These are phyloP conservation scores for Theristicus caerulescens DNA, from an alignment of 2,113 vertebrate species.

Conservation along the genomic window DNA sequence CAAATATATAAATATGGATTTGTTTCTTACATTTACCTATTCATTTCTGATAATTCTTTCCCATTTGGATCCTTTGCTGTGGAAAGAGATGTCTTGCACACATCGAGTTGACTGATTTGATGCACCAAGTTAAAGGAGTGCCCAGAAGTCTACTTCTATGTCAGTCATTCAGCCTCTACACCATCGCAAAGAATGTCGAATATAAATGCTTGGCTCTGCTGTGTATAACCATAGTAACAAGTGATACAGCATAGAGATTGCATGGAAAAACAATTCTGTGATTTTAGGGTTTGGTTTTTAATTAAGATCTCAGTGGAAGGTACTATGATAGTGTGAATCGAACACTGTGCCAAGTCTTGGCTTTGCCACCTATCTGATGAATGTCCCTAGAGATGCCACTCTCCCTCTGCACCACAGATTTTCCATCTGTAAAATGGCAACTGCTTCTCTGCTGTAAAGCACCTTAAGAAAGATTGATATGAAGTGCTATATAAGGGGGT, in stretches of 20 bases:
- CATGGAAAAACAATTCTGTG: background rate
- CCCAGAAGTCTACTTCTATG: background rate
- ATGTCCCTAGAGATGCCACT: background rate
- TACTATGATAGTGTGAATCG: background rate
- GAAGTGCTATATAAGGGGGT: rapidly evolving
- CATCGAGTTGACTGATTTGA: background rate
- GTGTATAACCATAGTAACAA: background rate
- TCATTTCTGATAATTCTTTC: background rate
- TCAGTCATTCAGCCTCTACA: background rate
- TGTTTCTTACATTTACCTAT: background rate
- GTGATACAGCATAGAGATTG: background rate
- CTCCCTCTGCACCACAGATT: background rate
- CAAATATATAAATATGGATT: background rate
- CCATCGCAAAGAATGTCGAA: background rate
- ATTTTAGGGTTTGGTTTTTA: background rate
- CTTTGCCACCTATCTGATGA: background rate
- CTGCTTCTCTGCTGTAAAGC: background rate
- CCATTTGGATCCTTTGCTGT: background rate
- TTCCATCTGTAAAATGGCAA: background rate
- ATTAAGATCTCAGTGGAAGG: background rate
- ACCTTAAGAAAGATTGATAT: background rate
- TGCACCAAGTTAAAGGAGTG: background rate
- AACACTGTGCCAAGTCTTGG: background rate
- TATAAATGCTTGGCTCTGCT: background rate
- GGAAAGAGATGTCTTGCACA: background rate